Conservation (phyloP, 2,888 invertebrate genomes). For the Watsonalla binaria region DNA sequence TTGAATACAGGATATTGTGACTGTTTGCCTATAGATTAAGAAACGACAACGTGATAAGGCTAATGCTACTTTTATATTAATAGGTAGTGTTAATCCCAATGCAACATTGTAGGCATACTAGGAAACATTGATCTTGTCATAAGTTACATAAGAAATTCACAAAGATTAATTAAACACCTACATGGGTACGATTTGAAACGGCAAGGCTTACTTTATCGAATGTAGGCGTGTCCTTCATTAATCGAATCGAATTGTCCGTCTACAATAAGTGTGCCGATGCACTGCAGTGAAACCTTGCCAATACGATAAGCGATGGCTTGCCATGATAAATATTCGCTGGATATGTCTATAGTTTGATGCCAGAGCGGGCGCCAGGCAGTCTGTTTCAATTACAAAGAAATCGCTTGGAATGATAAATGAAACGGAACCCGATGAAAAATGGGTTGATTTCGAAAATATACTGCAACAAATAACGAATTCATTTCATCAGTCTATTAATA, state of each 20-base stretch:
- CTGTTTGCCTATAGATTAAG: too few relatives aligned
- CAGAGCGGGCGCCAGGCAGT: conserved; percentile 46
- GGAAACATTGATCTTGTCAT: too few relatives aligned
- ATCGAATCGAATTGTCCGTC: conserved; percentile 17
- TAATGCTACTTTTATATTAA: too few relatives aligned
- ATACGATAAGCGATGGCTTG: conserved; percentile 32
- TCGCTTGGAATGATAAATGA: neutral
- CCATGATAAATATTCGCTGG: conserved; percentile 38
- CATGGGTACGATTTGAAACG: neutral
- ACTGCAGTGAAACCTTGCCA: conserved; percentile 34
- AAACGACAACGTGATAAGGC: too few relatives aligned
- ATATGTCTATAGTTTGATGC: conserved; percentile 14
- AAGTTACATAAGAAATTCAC: too few relatives aligned
- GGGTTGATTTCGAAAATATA: neutral
- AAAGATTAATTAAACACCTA: too few relatives aligned
- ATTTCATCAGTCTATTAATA: neutral
- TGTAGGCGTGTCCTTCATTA: conserved; percentile 3
- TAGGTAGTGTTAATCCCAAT: too few relatives aligned
- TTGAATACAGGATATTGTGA: too few relatives aligned
- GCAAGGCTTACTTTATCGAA: neutral
- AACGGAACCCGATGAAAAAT: neutral
- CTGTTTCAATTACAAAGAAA: conserved; percentile 21
- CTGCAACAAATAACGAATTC: neutral
- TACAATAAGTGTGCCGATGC: conserved; percentile 21
- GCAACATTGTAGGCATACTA: too few relatives aligned